Conservation (phyloP, 53 echinoderm and acorn worm species). For the Glandiceps talaboti region DNA sequence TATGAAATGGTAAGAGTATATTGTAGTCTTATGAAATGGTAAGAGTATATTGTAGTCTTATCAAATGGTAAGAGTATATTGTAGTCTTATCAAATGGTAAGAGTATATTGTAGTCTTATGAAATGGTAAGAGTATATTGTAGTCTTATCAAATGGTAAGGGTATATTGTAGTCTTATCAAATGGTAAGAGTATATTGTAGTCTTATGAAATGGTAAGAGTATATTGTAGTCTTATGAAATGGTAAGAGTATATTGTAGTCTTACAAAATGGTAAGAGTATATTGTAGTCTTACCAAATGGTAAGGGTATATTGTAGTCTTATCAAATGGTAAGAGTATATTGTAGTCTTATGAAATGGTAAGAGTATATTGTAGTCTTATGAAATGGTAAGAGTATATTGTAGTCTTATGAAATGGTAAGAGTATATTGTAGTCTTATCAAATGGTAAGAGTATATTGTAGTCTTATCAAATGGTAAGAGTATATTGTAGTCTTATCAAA, state of each 20-base stretch:
- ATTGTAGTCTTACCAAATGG: slow-evolving; percentile 58
- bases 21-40: slow-evolving; percentile 59
- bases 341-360: slow-evolving; percentile 52
- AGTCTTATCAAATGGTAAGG: slow-evolving; percentile 44
- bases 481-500: slow-evolving; percentile 65
- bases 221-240: slow-evolving; percentile 74
- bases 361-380: slow-evolving; percentile 44
- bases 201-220: slow-evolving; percentile 42
- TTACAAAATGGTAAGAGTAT: slow-evolving; percentile 48
- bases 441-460: slow-evolving; percentile 32
- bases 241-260: slow-evolving; percentile 27
- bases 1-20: slow-evolving; percentile 49
- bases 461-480: slow-evolving; percentile 43
- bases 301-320: slow-evolving; percentile 33
- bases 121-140: slow-evolving; percentile 38
- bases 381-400: slow-evolving; percentile 46
- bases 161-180: slow-evolving; percentile 59
- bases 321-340: slow-evolving; percentile 47
- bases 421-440: slow-evolving; percentile 60
- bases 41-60: slow-evolving; percentile 43
- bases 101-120: slow-evolving; percentile 53
- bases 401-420: slow-evolving; percentile 46
- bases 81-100: slow-evolving; percentile 44
- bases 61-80: slow-evolving; percentile 45
- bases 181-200: slow-evolving; percentile 34